phyloP scores from a whole-genome alignment of 2,888 invertebrate genomes.

The Desoria tigrina region DNA sequence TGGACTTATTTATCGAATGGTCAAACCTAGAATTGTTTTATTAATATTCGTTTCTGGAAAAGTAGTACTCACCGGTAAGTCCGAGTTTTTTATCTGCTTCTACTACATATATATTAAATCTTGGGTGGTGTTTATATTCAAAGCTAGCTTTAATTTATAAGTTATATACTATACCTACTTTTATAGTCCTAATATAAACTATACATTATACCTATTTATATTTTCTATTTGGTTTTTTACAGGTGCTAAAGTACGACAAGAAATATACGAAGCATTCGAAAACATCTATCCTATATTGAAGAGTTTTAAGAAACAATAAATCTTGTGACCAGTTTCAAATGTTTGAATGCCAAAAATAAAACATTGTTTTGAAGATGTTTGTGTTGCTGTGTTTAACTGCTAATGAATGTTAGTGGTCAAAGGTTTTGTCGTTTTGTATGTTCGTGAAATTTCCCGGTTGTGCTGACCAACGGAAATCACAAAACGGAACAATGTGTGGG shows the following conservation, averaged over 20 bases:
- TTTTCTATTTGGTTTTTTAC: conserved; percentile 55
- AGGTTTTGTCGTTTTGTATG: too few species aligned
- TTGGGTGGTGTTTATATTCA: not conserved
- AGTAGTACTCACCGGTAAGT: conserved; percentile 82
- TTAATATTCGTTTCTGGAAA: conserved; percentile 99
- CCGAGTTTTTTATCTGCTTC: conserved; percentile 12
- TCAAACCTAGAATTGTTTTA: conserved; percentile 90
- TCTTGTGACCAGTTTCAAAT: not conserved
- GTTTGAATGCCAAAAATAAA: conserved; percentile 1
- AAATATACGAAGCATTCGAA: conserved; percentile 89
- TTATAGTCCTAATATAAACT: too few species aligned
- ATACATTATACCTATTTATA: conserved; percentile 2
- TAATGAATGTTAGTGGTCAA: too few species aligned
- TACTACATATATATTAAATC: not conserved
- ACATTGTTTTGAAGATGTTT: too few species aligned
- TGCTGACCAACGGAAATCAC: too few species aligned
- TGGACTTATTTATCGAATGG: conserved; percentile 97
- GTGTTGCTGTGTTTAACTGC: too few species aligned
- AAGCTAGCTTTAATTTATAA: not conserved
- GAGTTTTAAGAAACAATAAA: conserved; percentile 82
- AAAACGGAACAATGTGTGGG: too few species aligned
- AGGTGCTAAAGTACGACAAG: conserved; percentile 88
- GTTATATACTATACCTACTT: too few species aligned
- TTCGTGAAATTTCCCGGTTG: too few species aligned
- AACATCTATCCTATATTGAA: conserved; percentile 93